Evolutionary conservation across 2,113 vertebrate genomes (phyloP).

Genomic region (Oreotragus oreotragus): DNA sequence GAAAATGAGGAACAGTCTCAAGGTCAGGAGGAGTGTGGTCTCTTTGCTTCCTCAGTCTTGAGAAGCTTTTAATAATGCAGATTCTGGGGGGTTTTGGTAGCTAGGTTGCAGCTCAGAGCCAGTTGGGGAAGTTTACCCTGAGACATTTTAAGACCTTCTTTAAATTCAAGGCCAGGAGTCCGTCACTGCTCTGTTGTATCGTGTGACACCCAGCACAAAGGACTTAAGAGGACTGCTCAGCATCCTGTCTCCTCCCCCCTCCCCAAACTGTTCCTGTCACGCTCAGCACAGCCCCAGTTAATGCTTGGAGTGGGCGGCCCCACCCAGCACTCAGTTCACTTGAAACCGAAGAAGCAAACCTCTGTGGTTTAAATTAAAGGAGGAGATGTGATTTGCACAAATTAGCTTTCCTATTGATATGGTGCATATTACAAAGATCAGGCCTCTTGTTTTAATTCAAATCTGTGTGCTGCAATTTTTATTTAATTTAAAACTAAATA

Average conservation of each 20-base stretch:
- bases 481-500: constrained; percentile 69
- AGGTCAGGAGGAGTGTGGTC: neutral
- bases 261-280: neutral
- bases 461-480: constrained; percentile 61
- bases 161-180: constrained; percentile 36
- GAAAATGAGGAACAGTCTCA: neutral
- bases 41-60: neutral
- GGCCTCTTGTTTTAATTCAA: constrained; percentile 62
- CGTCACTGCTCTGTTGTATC: neutral
- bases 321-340: neutral
- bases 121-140: neutral
- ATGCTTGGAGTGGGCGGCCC: neutral
- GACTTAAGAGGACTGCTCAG: neutral
- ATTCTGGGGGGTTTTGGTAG: neutral
- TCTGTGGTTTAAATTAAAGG: constrained; percentile 57
- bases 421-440: constrained; percentile 48
- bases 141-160: constrained; percentile 37
- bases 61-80: neutral
- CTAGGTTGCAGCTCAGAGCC: neutral
- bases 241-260: neutral
- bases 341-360: neutral
- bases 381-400: constrained; percentile 51
- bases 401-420: constrained; percentile 59
- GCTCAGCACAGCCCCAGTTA: neutral
- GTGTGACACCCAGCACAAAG: constrained; percentile 18